A percentile compares a stretch with the other conserved stretches of the same genome.
Evolutionary conservation across 2,113 vertebrate species (phyloP).

Genomic region (Acrocephalus arundinaceus): DNA sequence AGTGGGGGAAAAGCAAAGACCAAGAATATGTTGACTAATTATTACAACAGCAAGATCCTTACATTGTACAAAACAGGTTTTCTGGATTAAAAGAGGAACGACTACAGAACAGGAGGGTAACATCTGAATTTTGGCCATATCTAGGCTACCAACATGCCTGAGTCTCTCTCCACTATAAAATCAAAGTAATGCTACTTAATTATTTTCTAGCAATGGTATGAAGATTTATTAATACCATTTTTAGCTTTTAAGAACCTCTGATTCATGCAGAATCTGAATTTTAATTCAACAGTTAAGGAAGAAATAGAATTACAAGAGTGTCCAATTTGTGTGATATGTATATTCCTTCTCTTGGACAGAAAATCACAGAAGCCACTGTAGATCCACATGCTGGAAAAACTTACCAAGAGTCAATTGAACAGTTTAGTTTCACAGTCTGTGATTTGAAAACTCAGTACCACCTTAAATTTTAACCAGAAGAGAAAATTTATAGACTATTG

Average conservation of each 20-base stretch:
- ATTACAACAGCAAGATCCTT: neutral
- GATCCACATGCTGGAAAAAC: neutral
- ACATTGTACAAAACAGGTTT: neutral
- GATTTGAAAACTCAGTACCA: constrained; percentile 4
- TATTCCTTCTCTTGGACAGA: neutral
- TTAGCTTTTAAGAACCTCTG: neutral
- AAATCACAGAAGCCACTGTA: neutral
- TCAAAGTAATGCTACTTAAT: neutral
- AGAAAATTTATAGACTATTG: neutral
- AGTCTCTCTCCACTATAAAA: neutral
- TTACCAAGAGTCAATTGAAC: neutral
- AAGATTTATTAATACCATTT: neutral
- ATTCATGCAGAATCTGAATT: neutral
- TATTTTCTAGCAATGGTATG: neutral
- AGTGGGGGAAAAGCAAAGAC: neutral
- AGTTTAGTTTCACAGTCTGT: neutral
- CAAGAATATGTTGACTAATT: neutral
- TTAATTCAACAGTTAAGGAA: neutral
- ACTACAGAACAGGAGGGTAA: neutral
- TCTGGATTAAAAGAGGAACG: neutral
- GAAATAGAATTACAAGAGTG: neutral
- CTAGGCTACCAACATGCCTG: neutral
- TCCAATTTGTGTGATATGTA: neutral
- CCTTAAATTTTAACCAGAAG: constrained; percentile 29
- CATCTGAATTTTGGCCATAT: neutral